These are phyloP conservation scores for Castor canadensis DNA, from an alignment of 2,113 vertebrate species.

Conservation along the genomic window DNA sequence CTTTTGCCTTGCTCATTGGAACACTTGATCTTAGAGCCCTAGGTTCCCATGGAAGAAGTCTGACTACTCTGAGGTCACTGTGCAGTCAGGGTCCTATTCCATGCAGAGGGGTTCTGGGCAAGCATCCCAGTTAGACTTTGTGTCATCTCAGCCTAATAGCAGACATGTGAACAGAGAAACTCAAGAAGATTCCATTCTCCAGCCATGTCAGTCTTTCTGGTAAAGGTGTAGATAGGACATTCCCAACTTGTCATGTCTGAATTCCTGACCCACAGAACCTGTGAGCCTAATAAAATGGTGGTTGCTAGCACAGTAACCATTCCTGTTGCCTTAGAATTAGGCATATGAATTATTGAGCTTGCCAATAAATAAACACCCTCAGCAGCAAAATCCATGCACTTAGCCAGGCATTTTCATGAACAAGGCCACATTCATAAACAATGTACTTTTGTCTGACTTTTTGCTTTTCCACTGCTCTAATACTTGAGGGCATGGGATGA, in stretches of 20 bases:
- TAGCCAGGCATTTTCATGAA: neutral
- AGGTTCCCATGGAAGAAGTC: neutral
- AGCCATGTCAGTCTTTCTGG: neutral
- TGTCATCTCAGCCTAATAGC: neutral
- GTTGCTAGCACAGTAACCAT: neutral
- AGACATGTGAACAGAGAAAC: neutral
- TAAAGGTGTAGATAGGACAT: neutral
- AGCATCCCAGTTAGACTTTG: neutral
- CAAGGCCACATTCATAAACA: neutral
- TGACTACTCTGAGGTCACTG: neutral
- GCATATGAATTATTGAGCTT: neutral
- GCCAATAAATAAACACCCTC: neutral
- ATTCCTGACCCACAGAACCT: neutral
- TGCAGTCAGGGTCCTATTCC: neutral
- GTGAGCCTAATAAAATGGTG: neutral
- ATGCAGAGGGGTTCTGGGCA: neutral
- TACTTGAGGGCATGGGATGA: neutral
- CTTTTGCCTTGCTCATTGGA: neutral
- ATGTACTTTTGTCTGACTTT: conserved; percentile 3
- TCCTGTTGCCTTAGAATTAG: neutral
- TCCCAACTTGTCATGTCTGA: neutral
- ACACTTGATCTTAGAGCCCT: neutral
- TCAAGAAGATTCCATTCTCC: neutral
- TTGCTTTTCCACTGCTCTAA: neutral
- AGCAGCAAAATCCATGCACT: neutral